These are phyloP conservation scores for Upupa epops DNA, from an alignment of 2,113 vertebrate genomes.

Conservation along the genomic window DNA sequence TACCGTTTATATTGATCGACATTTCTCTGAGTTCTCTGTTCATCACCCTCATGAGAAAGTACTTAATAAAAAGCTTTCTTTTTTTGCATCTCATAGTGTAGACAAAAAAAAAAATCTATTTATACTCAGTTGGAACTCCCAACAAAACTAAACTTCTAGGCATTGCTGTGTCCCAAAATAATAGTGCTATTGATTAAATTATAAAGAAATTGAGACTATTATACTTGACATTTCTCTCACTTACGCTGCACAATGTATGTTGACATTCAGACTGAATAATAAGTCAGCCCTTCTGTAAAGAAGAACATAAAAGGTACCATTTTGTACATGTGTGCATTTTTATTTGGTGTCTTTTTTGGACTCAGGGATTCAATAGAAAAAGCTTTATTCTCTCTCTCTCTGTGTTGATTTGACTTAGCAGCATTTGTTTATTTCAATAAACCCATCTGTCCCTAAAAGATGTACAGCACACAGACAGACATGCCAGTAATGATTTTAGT, in stretches of 20 bases:
- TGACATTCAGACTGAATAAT: conserved; percentile 46
- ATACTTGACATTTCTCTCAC: conserved; percentile 52
- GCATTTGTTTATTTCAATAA: conserved; percentile 68
- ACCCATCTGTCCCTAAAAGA: conserved; percentile 56
- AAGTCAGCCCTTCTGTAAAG: conserved; percentile 38
- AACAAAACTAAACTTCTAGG: conserved; percentile 22
- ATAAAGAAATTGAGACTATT: conserved; percentile 29
- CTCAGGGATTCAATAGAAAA: conserved; percentile 42
- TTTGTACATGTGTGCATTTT: conserved; percentile 51
- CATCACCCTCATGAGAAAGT: neutral
- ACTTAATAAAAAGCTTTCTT: neutral
- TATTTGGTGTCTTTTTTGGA: conserved; percentile 54
- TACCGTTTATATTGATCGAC: neutral
- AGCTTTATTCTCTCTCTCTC: conserved; percentile 28
- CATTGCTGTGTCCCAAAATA: conserved; percentile 35
- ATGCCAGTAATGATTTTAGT: conserved; percentile 55
- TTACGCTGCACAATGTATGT: conserved; percentile 34
- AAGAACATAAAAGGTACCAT: conserved; percentile 39
- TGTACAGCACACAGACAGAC: conserved; percentile 31
- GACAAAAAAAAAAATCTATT: neutral
- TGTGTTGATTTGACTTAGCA: conserved; percentile 53
- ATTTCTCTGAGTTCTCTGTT: neutral
- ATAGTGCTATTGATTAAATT: conserved; percentile 44
- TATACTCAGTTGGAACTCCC: neutral
- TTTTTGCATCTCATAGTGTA: conserved; percentile 9